Evolutionary conservation across 2,888 invertebrate genomes (phyloP), one percentile per base, ranked within the genome.

Genomic region (Agelastica alni): DNA sequence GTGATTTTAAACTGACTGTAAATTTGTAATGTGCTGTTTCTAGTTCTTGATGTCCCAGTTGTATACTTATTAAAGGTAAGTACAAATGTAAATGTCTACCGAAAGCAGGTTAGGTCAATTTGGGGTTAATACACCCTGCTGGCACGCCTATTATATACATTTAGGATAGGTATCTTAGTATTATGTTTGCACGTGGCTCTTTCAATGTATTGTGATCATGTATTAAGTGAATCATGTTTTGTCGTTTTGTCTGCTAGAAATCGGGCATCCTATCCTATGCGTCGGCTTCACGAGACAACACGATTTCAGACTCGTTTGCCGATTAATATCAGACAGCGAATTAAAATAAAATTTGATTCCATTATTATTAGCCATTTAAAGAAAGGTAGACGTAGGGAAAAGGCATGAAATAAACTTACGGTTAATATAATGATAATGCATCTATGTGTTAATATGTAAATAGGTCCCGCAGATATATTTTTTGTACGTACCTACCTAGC

Each of bases 71-170:
- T 62, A 58, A 66, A 70, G 71, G 71, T 71, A 69, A 67, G 58
- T 53, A 10, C 4, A 28, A 30, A 44, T 42, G 20, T 46, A 31
- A 16, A 34, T 39, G 30, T 28, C 28, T 22, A 45, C 42, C 30
- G 18, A 51, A 51, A 51, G 46, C 51, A 56, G 56, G 56, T 56
- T 56, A 56, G 28, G 37, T 48, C 16, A 46, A 42, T 47, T 51
- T 44, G 47, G 56, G 56, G 56, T 56, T 39, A 56, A 41, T 47
- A 51, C 32, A 51, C 51, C 51, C 51, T 31, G 28, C 10, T 42
- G 73, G 63, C 72, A 72, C 73, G 72, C 74, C 75, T 47, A 51
- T 51, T 56, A 46, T 56, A 4, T 41, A 14, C 28, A n/a, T 34
- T 37, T 45, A 41, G 39, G 41, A 44, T 41, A 42, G 45, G 39